These are phyloP conservation scores for Anoura caudifer DNA, from an alignment of 2,113 vertebrate species.

Conservation along the genomic window DNA sequence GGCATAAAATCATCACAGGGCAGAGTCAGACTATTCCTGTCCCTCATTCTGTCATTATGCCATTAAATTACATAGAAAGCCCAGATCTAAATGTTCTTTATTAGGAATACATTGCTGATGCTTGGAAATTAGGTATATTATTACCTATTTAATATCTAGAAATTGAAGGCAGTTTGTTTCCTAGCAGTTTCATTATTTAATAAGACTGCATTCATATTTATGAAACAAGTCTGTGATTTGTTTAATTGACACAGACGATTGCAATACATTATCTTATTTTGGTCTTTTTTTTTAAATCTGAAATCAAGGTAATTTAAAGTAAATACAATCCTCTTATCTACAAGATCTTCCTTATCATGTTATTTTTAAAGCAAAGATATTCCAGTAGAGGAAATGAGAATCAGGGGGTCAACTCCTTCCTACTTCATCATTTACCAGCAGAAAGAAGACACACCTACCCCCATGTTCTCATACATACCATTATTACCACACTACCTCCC, in stretches of 20 bases:
- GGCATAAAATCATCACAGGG: not conserved
- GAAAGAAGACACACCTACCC: not conserved
- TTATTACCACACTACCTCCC: not conserved
- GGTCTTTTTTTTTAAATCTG: not conserved
- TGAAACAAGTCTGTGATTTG: not conserved
- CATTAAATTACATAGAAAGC: not conserved
- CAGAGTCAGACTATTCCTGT: not conserved
- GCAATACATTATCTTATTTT: not conserved
- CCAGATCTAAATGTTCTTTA: not conserved
- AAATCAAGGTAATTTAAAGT: not conserved
- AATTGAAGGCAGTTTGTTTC: not conserved
- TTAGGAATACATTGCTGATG: not conserved
- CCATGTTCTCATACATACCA: fast-evolving
- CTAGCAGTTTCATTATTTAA: not conserved
- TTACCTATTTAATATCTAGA: constrained; percentile 5
- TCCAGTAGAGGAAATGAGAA: not conserved
- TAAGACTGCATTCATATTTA: not conserved
- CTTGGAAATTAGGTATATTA: not conserved
- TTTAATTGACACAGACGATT: not conserved
- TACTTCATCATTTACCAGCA: not conserved
- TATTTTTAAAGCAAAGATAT: not conserved
- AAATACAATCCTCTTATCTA: not conserved
- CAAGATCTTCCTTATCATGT: not conserved
- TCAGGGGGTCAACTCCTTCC: not conserved
- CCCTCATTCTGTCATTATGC: not conserved